Base-by-base conservation (phyloP, 2,888 invertebrate species). In the Trissolcus japonicus region DNA sequence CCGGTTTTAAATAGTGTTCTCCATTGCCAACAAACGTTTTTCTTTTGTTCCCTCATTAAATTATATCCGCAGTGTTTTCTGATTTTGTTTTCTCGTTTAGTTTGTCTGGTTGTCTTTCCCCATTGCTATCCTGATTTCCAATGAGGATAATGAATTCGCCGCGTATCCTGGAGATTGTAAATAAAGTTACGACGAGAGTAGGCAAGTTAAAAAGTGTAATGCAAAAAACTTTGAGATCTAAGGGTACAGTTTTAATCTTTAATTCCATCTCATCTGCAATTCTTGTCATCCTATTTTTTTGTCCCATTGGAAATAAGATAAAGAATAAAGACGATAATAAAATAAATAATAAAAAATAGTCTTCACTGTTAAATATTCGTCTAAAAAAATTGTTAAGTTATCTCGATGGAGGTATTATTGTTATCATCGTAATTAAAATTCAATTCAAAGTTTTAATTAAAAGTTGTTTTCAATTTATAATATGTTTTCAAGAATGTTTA, bases 301-400 rank as follows among this genome's bases (percentile, higher is more conserved):
- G 62, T 53, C 62, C 62, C 53, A 53, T 53, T 41, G 62, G 62
- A 62, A 62, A 62, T 53, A 35, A 62, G 62, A 40, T 62, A n/a
- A n/a, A n/a, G n/a, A n/a, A n/a, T n/a, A 17, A 35, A 61, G 14
- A 6, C 55, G 35, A 35, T 25, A 4, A 25, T 25, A 25, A 19
- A 19, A 19, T 2, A 54, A 40, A 41, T n/a, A n/a, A n/a, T 56
- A 25, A 40, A 41, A 9, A 56, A 41, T 41, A 41, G 54, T 14
- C 14, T 35, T 25, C 25, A 25, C 25, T 25, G 25, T 25, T 6
- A 4, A 25, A 25, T 25, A 25, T 25, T 25, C 25, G 25, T 25
- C 35, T 55, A 35, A 14, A 14, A 29, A 35, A 13, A 35, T 9
- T 9, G 9, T 35, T 35, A 1, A 9, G 9, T 35, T 35, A 35